Base-by-base conservation (phyloP, 2,888 invertebrate genomes). In the Xanthorhoe designata region DNA sequence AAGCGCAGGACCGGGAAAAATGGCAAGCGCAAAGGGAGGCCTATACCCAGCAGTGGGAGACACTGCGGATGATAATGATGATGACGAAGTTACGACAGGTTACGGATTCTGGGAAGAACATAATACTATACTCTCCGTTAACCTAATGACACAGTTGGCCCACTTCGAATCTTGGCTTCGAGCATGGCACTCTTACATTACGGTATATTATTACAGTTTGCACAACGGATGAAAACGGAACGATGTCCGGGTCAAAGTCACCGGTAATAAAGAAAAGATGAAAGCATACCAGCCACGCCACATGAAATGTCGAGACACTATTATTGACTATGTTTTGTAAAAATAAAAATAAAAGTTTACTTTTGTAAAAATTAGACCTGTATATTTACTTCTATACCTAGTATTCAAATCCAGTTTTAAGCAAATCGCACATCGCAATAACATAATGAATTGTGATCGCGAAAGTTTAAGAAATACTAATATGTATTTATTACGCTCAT, bases 91-190 rank as follows among this genome's bases (percentile, higher is more conserved):
- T 51, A 49, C n/a, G 19, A 35, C 24, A 32, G 17, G 17, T 49
- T 50, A 50, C 51, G 42, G 35, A 59, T 29, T 15, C 32, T 49
- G 83, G 81, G 84, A 86, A 83, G 82, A 82, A 83, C 84, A 85
- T 82, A 87, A 88, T 9, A 90, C 38, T 42, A 83, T 73, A 58
- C 75, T 86, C 81, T 84, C 87, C 88, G 89, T 88, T 91, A 91
- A 88, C 91, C 88, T 85, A 89, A 90, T 88, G 88, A 87, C 87
- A 88, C 87, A 86, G 87, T 86, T 91, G 88, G 80, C 88, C 85
- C 79, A 90, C 86, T 86, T 75, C 75, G 73, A 84, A 87, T 85
- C 83, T 84, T 76, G 78, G 79, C 77, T 81, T 71, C 66, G 74
- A 80, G 79, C 81, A 75, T 79, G 76, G 75, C 81, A 83, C 85